Percentiles rank a stretch among this genome's conserved stretches.
phyloP scores from a whole-genome alignment of 2,797 vertebrate species.

The Takifugu ocellatus region DNA sequence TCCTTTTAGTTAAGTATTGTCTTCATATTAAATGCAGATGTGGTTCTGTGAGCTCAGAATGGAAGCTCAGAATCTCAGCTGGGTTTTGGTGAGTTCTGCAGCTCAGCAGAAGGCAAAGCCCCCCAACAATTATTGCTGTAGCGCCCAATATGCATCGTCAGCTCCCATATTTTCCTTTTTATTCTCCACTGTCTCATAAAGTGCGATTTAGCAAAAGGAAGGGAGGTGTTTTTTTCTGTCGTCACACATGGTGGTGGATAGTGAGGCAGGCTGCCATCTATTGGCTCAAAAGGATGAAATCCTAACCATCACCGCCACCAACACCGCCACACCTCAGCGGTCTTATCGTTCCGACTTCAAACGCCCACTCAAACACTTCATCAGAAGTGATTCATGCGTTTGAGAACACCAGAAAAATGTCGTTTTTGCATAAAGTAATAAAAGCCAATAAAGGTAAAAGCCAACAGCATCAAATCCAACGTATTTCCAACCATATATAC shows the following conservation, averaged over 20 bases:
- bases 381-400: constrained; percentile 6
- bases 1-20: background rate
- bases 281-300: constrained; percentile 38
- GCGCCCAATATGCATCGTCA: background rate
- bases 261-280: constrained; percentile 72
- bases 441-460: no score
- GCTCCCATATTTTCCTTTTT: constrained; percentile 9
- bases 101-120: background rate
- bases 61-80: constrained; percentile 9
- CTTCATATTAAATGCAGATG: constrained; percentile 4
- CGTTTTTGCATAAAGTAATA: no score
- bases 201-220: constrained; percentile 23
- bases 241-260: constrained; percentile 41
- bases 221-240: constrained; percentile 20
- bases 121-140: no score
- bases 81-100: background rate
- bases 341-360: background rate
- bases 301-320: background rate
- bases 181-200: constrained; percentile 22
- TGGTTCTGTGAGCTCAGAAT: constrained; percentile 9
- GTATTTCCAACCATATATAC: no score
- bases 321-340: background rate
- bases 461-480: no score
- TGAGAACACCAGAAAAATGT: no score
- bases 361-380: constrained; percentile 35